Base-by-base conservation (phyloP, 2,888 invertebrate genomes). In the Yponomeuta cagnagella region DNA sequence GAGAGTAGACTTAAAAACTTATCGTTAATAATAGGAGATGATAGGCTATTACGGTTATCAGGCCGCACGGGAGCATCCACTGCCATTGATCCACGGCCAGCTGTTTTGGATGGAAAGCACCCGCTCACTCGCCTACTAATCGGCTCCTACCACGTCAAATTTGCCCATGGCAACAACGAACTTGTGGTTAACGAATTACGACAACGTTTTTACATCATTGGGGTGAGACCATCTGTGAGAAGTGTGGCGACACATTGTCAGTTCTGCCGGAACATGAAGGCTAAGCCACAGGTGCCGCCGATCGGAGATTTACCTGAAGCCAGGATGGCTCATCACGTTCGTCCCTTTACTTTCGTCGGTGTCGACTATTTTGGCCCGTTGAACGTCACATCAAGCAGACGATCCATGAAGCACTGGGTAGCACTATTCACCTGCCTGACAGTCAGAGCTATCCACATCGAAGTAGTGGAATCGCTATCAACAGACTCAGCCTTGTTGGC, bases 301-400 rank as follows among this genome's bases (percentile, higher is more conserved):
- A 63, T 63, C n/a, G 63, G 63, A 5, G 63, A 63, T 23, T 65
- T 65, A 30, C 65, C 65, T 30, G 65, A 65, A 8, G 31, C 65
- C 31, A n/a, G 65, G 10, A 31, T 65, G n/a, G 64, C 64, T 10
- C 64, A 64, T 30, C 64, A 64, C 64, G 12, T 58, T 58, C 58
- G 4, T 10, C 58, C 64, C 3, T 64, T 65, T 10, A 65, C 65
- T 4, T 30, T 43, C 31, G 65, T 43, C 31, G 65, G 65, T 30
- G n/a, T 65, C 8, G 65, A 65, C 31, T 30, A 30, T 65, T 65
- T 65, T 65, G 65, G 65, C 10, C 65, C 65, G n/a, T 30, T 30
- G 10, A 10, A 6, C 9, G 43, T 43, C 43, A 43, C 43, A 43
- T 43, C 43, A 43, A 5, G 43, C 3, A 4, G 43, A 43, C 65